These are phyloP conservation scores for Lepidochitona cinerea DNA, from an alignment of 2,888 invertebrate species.

Conservation along the genomic window DNA sequence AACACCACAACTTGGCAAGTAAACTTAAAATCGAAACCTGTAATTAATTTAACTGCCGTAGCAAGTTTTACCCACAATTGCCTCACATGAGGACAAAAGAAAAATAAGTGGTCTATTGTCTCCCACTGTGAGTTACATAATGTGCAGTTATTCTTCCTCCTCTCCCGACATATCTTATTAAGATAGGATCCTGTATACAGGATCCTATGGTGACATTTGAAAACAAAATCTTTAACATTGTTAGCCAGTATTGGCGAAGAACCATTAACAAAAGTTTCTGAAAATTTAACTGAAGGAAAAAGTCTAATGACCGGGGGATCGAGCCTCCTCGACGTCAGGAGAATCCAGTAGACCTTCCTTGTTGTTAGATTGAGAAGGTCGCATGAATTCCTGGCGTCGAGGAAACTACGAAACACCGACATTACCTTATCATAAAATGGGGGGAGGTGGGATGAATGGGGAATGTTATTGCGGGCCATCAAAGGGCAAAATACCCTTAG, in stretches of 20 bases:
- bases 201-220: neutral
- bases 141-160: neutral
- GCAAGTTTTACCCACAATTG: neutral
- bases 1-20: too few species aligned
- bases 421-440: neutral
- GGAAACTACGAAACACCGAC: neutral
- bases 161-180: neutral
- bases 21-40: too few species aligned
- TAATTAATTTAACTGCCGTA: too few species aligned
- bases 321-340: too few species aligned
- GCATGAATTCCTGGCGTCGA: too few species aligned
- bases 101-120: neutral
- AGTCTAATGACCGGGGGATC: too few species aligned
- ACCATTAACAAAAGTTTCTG: neutral
- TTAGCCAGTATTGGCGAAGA: neutral
- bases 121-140: neutral
- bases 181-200: neutral
- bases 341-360: too few species aligned
- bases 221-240: neutral
- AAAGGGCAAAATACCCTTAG: too few species aligned
- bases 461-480: neutral
- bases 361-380: too few species aligned
- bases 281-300: too few species aligned
- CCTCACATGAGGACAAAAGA: neutral
- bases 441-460: neutral